Percentiles rank a stretch among this genome's conserved stretches.
These are phyloP conservation scores for Pao palembangensis DNA, from an alignment of 2,113 vertebrate species.

Conservation along the genomic window DNA sequence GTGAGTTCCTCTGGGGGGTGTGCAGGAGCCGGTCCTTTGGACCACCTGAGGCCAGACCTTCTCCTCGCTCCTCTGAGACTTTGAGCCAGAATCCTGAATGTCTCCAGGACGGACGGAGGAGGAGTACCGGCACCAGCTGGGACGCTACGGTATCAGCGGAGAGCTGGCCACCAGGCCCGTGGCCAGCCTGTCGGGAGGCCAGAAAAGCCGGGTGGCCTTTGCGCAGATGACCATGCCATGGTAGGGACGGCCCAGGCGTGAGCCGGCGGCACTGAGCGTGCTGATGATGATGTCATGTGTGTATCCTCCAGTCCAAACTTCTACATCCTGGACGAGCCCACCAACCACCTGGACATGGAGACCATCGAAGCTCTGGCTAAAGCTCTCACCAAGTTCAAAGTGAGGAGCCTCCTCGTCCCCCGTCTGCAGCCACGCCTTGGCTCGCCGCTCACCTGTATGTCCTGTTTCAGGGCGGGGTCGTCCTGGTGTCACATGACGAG, in stretches of 20 bases:
- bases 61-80: no score
- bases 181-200: slow-evolving; percentile 92
- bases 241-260: slow-evolving; percentile 55
- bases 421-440: background rate
- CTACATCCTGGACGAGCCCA: slow-evolving; percentile 96
- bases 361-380: slow-evolving; percentile 93
- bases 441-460: slow-evolving; percentile 15
- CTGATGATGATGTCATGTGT: slow-evolving; percentile 2
- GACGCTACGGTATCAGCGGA: slow-evolving; percentile 90
- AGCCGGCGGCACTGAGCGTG: background rate
- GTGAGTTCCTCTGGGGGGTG: slow-evolving; percentile 53
- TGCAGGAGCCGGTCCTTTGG: no score
- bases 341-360: slow-evolving; percentile 99
- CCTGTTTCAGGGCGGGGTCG: slow-evolving; percentile 83
- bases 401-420: slow-evolving; percentile 41
- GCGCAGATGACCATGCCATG: slow-evolving; percentile 98
- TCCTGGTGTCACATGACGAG: slow-evolving; percentile 94
- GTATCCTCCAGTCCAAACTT: slow-evolving; percentile 88
- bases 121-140: slow-evolving; percentile 96
- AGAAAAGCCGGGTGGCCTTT: slow-evolving; percentile 97
- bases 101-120: slow-evolving; percentile 86
- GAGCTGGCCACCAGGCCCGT: slow-evolving; percentile 90
- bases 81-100: background rate
- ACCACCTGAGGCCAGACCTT: no score
- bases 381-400: slow-evolving; percentile 88